Base-by-base conservation (phyloP, 1,140 invertebrate species). In the Dinoponera quadriceps region DNA sequence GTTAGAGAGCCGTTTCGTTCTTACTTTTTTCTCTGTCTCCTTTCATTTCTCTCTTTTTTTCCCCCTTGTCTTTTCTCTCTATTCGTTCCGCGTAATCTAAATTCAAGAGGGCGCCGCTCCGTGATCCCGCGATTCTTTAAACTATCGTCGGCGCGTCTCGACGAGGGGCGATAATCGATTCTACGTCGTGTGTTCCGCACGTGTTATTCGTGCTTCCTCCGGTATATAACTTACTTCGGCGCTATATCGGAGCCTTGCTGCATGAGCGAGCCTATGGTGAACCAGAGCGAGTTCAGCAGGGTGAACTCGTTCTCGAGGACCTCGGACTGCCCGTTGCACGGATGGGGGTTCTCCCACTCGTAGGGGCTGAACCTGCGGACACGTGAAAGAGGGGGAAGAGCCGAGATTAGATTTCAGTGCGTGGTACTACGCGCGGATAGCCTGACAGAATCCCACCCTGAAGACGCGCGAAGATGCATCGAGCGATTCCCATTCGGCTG, bases 231-330 rank as follows among this genome's bases (percentile, higher is more conserved):
- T 94, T 95, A 96, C 96, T 96, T 97, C 86, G 97, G 97, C 85
- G 97, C 97, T 93, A 98, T 97, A 96, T 98, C 97, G 91, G 97
- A 97, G 94, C 98, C 97, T 96, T 98, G 97, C 95, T 98, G 97
- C 97, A 98, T 98, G 92, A 98, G 96, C 89, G 97, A 97, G 88
- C 97, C 97, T 93, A 98, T 97, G 94, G 97, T 97, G 95, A 98
- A 98, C 97, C 97, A 98, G 88, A 98, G 95, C 91, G 97, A 96
- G 95, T 98, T 98, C 93, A 97, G 95, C 89, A 98, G 95, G 87
- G 96, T 97, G 95, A 98, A 98, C 94, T 98, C 97, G 95, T 98
- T 98, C 94, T 97, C 96, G 93, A 97, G 94, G 91, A 96, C 96
- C 88, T 96, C 96, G 82, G 96, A 96, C 93, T 97, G 96, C 92